A percentile compares a stretch with the other conserved stretches of the same genome.
Conservation (phyloP, 2,888 invertebrate species). For the Oasisia sp. region DNA sequence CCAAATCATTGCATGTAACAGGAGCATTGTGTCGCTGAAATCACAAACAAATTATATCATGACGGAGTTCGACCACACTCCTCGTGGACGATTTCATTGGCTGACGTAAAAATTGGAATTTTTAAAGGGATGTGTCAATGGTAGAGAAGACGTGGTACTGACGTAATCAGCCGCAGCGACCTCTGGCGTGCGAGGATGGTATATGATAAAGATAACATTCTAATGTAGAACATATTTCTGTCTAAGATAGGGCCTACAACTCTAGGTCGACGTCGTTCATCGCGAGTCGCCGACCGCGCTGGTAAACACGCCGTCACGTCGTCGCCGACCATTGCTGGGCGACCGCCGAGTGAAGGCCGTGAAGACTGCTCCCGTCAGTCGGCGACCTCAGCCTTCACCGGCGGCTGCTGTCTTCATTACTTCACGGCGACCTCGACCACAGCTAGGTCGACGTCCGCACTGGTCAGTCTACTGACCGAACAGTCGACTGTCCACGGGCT, state of each 20-base stretch:
- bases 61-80: no score
- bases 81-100: no score
- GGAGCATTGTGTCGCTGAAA: no score
- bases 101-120: no score
- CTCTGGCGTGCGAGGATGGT: neutral
- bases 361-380: neutral
- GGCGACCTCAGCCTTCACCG: neutral
- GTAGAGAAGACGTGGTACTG: no score
- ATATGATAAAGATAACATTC: neutral
- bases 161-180: neutral
- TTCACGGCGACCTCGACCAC: neutral
- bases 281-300: neutral
- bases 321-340: neutral
- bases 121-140: no score
- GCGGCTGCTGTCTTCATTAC: neutral
- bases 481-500: neutral
- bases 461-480: neutral
- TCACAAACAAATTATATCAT: no score
- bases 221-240: neutral
- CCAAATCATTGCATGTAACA: no score
- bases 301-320: neutral
- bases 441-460: neutral
- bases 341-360: neutral
- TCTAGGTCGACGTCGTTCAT: neutral
- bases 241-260: neutral